phyloP scores from a whole-genome alignment of 2,113 vertebrate genomes.

The Zosterops lateralis region DNA sequence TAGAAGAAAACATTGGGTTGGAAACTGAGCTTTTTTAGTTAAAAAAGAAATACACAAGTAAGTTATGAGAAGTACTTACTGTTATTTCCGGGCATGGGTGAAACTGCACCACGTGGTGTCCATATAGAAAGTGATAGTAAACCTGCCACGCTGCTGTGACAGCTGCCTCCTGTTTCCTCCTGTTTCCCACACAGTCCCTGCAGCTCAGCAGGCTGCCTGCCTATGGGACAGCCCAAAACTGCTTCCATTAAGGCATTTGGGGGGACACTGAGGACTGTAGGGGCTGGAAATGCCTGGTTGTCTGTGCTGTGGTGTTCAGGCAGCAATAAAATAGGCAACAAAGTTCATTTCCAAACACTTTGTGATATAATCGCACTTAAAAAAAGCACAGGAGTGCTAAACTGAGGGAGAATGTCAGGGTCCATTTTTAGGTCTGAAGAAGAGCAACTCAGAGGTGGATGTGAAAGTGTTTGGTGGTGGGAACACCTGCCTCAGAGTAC shows the following conservation, averaged over 20 bases:
- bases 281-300: not conserved
- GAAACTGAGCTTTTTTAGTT: not conserved
- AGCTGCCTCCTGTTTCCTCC: not conserved
- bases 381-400: not conserved
- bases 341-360: not conserved
- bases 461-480: not conserved
- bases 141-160: not conserved
- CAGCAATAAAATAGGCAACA: not conserved
- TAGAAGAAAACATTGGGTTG: not conserved
- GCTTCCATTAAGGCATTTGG: not conserved
- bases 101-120: not conserved
- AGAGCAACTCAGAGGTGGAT: not conserved
- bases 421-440: not conserved
- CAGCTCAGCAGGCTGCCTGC: not conserved
- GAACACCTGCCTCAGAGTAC: not conserved
- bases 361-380: not conserved
- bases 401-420: not conserved
- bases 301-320: not conserved
- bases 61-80: not conserved
- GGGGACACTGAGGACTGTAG: not conserved
- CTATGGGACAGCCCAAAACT: not conserved
- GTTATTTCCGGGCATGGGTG: not conserved
- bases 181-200: accelerated
- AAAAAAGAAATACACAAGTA: not conserved
- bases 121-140: slow-evolving; percentile 22